Base-by-base conservation (phyloP, 2,888 invertebrate genomes). In the Hartigia nigra region DNA sequence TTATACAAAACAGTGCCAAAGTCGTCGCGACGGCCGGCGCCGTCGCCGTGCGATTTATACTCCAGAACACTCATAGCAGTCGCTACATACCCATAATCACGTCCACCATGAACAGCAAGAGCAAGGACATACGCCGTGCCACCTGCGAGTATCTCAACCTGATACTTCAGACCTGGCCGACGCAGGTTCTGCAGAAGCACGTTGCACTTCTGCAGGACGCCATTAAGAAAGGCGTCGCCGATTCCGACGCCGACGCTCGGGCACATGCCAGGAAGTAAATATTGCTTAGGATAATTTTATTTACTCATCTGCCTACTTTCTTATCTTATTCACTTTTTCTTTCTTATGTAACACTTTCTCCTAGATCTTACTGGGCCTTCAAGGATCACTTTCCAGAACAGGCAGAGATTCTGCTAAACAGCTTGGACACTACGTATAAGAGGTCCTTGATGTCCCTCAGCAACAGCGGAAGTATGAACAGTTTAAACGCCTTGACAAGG, bases 1-100 rank as follows among this genome's bases (percentile, higher is more conserved):
- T 99, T 80, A 97, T 99, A 91, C 98, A 97, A 88, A 99, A 98
- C 91, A 97, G 97, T 84, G 98, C 98, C 82, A 99, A 99, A 94
- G 95, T 98, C 82, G 97, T 99, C 91, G 96, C 98, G 11, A 96
- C 98, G 0, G 96, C 98, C 1, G 98, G 97, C 76, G 94, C 95
- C 3, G 95, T 98, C 78, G 95, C 97, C 83, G 95, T 98, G 69
- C 95, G 96, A 76, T 98, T 98, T 92, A 96, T 99, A 77, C 96
- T 99, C 79, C 95, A 95, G 89, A 94, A 96, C 91, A 96, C 96
- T 11, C 97, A 97, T 89, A 95, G 95, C 82, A 95, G 96, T 77
- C 94, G 97, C 72, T 93, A 98, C 70, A 93, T 98, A 74, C 96
- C 97, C 35, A 95, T 97, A 80, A 94, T 98, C 35, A 94, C 95